phyloP scores from a whole-genome alignment of 2,113 vertebrate species.

The Scortum barcoo region DNA sequence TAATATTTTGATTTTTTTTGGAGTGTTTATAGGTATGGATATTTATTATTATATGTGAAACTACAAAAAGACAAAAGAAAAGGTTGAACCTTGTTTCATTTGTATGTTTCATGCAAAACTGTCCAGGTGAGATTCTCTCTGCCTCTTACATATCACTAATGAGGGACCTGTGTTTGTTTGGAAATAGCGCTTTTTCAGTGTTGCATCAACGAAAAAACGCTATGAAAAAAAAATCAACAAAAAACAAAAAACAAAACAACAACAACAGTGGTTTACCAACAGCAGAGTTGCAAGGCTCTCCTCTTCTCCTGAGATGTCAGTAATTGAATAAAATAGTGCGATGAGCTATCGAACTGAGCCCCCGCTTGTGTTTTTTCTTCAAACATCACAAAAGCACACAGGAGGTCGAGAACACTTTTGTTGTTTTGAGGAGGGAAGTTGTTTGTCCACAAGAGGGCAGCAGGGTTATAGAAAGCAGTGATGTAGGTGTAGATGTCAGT shows the following conservation, averaged over 20 bases:
- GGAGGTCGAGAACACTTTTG: background rate
- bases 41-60: slow-evolving; percentile 93
- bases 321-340: slow-evolving; percentile 87
- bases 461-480: slow-evolving; percentile 5
- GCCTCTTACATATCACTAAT: slow-evolving; percentile 92
- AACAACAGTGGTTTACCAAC: slow-evolving; percentile 82
- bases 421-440: background rate
- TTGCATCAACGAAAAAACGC: slow-evolving; percentile 90
- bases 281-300: slow-evolving; percentile 81
- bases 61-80: slow-evolving; percentile 87
- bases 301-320: slow-evolving; percentile 85
- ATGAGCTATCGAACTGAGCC: slow-evolving; percentile 79
- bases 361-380: slow-evolving; percentile 30
- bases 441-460: slow-evolving; percentile 64
- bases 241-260: slow-evolving; percentile 63
- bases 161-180: slow-evolving; percentile 94
- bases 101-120: slow-evolving; percentile 96
- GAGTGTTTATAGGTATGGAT: slow-evolving; percentile 95
- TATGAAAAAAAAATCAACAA: slow-evolving; percentile 77
- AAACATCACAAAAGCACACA: background rate
- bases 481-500: background rate
- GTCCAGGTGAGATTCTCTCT: slow-evolving; percentile 90
- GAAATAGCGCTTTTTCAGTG: slow-evolving; percentile 93
- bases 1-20: slow-evolving; percentile 95
- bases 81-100: slow-evolving; percentile 87